Evolutionary conservation across 2,113 vertebrate species (phyloP).

Genomic region (Nerophis ophidion): DNA sequence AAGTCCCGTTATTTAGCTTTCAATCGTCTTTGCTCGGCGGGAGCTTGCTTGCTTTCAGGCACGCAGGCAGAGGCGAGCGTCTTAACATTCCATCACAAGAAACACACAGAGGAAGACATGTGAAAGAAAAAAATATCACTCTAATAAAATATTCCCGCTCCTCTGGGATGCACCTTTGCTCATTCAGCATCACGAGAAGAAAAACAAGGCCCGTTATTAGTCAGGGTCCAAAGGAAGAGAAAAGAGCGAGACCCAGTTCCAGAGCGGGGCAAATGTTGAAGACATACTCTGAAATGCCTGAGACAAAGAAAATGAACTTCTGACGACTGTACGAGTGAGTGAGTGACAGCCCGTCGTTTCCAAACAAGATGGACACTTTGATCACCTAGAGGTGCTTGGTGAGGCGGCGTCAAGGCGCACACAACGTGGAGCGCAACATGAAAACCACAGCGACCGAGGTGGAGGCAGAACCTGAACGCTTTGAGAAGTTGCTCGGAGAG

Average conservation of each 20-base stretch:
- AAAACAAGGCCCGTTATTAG: constrained; percentile 49
- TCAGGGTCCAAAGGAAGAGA: constrained; percentile 35
- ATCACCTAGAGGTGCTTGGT: constrained; percentile 39
- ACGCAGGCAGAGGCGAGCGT: constrained; percentile 39
- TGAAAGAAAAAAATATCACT: constrained; percentile 57
- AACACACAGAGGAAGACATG: constrained; percentile 47
- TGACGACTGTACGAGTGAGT: constrained; percentile 48
- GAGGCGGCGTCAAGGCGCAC: constrained; percentile 43
- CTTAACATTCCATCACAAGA: constrained; percentile 50
- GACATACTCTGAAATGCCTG: constrained; percentile 50
- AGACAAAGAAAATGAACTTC: constrained; percentile 43
- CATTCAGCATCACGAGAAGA: constrained; percentile 56
- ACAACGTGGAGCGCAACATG: constrained; percentile 38
- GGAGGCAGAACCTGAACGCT: neutral
- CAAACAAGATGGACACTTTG: constrained; percentile 36
- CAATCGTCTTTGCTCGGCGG: constrained; percentile 55
- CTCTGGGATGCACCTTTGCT: constrained; percentile 61
- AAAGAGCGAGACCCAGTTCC: constrained; percentile 55
- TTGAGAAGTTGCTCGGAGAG: neutral
- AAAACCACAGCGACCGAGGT: constrained; percentile 35
- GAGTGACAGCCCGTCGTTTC: constrained; percentile 50
- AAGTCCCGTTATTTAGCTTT: constrained; percentile 65
- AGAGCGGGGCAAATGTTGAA: constrained; percentile 54
- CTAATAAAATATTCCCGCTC: constrained; percentile 68
- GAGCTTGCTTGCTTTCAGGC: constrained; percentile 43